Percentiles rank a stretch among this genome's conserved stretches.
Conservation (phyloP, 2,888 invertebrate species). For the Apamea sordens region DNA sequence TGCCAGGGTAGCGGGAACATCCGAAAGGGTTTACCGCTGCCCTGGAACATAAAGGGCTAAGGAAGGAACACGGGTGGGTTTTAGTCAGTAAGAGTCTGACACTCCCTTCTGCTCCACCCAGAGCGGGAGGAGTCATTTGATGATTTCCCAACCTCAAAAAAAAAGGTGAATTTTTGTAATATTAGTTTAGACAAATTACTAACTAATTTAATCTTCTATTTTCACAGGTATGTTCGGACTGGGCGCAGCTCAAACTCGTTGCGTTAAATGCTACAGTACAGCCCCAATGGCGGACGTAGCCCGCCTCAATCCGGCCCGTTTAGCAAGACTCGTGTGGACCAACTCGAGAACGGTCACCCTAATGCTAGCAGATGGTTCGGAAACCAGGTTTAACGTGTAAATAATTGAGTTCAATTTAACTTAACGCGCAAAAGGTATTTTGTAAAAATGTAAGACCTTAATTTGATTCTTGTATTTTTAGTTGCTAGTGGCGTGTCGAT, state of each 20-base stretch:
- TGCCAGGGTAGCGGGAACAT: no score
- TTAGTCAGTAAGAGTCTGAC: no score
- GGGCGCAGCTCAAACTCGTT: conserved; percentile 98
- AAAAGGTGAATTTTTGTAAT: no score
- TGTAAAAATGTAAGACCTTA: conserved; percentile 45
- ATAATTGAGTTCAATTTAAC: conserved; percentile 26
- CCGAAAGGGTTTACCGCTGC: no score
- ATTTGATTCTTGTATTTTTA: conserved; percentile 39
- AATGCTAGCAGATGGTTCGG: conserved; percentile 98
- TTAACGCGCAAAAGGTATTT: conserved; percentile 39
- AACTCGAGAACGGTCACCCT: conserved; percentile 97
- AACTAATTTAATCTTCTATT: neutral
- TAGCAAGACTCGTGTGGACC: conserved; percentile 98
- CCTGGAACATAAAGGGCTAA: no score
- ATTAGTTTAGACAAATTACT: neutral
- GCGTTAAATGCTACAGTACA: conserved; percentile 98
- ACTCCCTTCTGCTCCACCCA: no score
- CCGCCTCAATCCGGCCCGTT: conserved; percentile 95
- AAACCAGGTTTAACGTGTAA: conserved; percentile 90
- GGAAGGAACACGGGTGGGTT: no score
- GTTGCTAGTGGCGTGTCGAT: conserved; percentile 23
- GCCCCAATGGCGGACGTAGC: conserved; percentile 97
- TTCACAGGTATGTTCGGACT: conserved; percentile 97
- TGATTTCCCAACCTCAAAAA: no score
- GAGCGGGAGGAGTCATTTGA: no score